These are phyloP conservation scores for Acanthochromis polyacanthus DNA, from an alignment of 2,113 vertebrate species.

Conservation along the genomic window DNA sequence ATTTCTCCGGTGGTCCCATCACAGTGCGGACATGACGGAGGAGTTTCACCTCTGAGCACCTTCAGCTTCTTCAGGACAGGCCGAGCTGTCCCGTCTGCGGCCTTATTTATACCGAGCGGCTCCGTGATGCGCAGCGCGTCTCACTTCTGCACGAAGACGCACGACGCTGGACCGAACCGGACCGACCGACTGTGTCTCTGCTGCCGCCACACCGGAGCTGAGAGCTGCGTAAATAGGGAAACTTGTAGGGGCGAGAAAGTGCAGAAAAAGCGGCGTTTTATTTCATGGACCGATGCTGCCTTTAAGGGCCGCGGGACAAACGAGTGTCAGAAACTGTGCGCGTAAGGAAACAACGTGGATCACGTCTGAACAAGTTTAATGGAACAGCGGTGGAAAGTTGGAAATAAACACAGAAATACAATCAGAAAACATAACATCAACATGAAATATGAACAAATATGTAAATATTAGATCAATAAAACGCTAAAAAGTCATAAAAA, in stretches of 20 bases:
- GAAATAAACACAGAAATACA: too few relatives aligned
- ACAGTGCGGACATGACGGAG: constrained; percentile 39
- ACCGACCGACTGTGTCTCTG: background rate
- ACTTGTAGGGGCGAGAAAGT: constrained; percentile 20
- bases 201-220: accelerated
- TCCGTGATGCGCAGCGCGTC: constrained; percentile 50
- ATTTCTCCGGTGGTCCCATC: constrained; percentile 45
- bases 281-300: constrained; percentile 19
- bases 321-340: background rate
- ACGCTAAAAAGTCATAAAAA: too few relatives aligned
- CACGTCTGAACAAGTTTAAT: constrained; percentile 12
- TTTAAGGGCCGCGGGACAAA: constrained; percentile 37
- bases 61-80: constrained; percentile 37
- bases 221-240: background rate
- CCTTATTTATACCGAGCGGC: constrained; percentile 62
- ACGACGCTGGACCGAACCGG: background rate
- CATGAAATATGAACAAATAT: too few relatives aligned
- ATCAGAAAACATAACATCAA: too few relatives aligned
- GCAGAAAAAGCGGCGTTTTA: constrained; percentile 38
- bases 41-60: constrained; percentile 14
- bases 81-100: constrained; percentile 56
- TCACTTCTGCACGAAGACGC: constrained; percentile 18
- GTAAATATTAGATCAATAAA: too few relatives aligned
- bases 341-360: background rate
- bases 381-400: too few relatives aligned